These are phyloP conservation scores for Felis catus DNA, from an alignment of 2,113 vertebrate species.

Conservation along the genomic window F.catus_Fca126_mat1.0 CM031424.1:44574001-44574500, in stretches of 20 bases:
- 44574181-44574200: not conserved
- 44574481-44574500: not conserved
- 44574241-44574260: not conserved
- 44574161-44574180: not conserved
- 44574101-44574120: not conserved
- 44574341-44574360: not conserved
- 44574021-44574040: not conserved
- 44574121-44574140: not conserved
- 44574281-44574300: not conserved
- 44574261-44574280: not conserved
- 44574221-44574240: not conserved
- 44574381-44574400: not conserved
- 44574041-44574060: not conserved
- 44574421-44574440: conserved; percentile 34
- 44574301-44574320: not conserved
- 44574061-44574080: not conserved
- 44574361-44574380: not conserved
- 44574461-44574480: not conserved
- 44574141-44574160: not conserved
- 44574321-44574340: not conserved
- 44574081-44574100: not conserved
- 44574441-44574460: not conserved
- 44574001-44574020: not conserved
- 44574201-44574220: not conserved
- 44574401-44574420: not conserved